Percentiles rank a stretch among this genome's conserved stretches.
These are phyloP conservation scores for Aplochiton taeniatus DNA, from an alignment of 2,797 vertebrate species.

Conservation along the genomic window DNA sequence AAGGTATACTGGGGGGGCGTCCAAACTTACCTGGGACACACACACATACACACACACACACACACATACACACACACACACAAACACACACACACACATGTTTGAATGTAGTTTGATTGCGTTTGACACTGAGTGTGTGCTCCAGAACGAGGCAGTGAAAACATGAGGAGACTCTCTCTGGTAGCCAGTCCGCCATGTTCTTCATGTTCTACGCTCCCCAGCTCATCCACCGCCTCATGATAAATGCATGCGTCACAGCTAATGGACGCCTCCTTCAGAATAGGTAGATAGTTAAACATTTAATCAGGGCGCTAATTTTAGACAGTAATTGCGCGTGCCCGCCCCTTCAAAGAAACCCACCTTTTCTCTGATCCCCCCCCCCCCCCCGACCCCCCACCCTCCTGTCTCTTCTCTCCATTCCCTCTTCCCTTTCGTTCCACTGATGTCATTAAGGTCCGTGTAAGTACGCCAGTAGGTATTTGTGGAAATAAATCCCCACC, in stretches of 20 bases:
- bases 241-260: constrained; percentile 59
- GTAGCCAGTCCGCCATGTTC: no score
- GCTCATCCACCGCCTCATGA: constrained; percentile 44
- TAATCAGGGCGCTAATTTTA: constrained; percentile 82
- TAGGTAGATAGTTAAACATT: constrained; percentile 78
- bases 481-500: constrained; percentile 55
- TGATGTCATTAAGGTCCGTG: constrained; percentile 74
- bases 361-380: constrained; percentile 42
- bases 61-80: constrained; percentile 3
- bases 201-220: neutral
- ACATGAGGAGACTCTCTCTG: no score
- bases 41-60: constrained; percentile 1
- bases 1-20: constrained; percentile 71
- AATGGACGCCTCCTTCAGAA: constrained; percentile 63
- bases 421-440: constrained; percentile 77
- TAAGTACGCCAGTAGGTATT: constrained; percentile 82
- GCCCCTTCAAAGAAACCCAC: constrained; percentile 62
- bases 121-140: no score
- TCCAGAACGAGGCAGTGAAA: no score
- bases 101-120: neutral
- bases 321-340: constrained; percentile 71
- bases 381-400: constrained; percentile 45
- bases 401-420: constrained; percentile 57
- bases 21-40: constrained; percentile 73
- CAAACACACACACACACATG: neutral